Conservation (phyloP, 2,113 vertebrate genomes). For the Microcebus ravelobensis region DNA sequence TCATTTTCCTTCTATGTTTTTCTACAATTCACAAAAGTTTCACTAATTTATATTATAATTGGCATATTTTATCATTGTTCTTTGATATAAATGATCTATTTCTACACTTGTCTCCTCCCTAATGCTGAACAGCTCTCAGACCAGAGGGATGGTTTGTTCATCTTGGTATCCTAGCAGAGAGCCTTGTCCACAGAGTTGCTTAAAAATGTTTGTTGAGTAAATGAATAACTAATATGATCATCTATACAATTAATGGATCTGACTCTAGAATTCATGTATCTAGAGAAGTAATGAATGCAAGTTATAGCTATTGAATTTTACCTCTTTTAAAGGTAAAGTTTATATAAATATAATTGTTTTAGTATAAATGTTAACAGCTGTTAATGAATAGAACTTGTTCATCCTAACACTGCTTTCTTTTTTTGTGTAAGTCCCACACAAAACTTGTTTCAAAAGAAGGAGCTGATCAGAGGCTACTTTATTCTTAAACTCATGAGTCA, state of each 20-base stretch:
- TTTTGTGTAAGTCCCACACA: neutral
- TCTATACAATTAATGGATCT: neutral
- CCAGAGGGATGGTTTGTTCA: neutral
- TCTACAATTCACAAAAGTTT: neutral
- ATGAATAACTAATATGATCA: neutral
- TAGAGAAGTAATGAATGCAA: neutral
- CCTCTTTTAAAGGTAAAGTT: neutral
- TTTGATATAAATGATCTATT: neutral
- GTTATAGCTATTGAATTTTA: neutral
- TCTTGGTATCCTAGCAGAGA: neutral
- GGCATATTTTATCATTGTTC: neutral
- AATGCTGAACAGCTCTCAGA: neutral
- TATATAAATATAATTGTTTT: constrained; percentile 21
- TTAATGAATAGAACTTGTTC: neutral
- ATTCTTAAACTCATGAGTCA: neutral
- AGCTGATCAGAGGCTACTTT: neutral
- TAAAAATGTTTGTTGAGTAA: neutral
- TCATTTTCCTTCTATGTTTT: neutral
- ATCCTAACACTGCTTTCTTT: neutral
- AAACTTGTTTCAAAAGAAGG: constrained; percentile 24
- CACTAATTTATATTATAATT: neutral
- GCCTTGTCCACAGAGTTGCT: neutral
- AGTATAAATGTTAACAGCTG: neutral
- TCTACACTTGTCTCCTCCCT: neutral
- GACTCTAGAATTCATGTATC: neutral